Evolutionary conservation across 2,888 invertebrate genomes (phyloP).

Genomic region (Pandemis cinnamomeana): DNA sequence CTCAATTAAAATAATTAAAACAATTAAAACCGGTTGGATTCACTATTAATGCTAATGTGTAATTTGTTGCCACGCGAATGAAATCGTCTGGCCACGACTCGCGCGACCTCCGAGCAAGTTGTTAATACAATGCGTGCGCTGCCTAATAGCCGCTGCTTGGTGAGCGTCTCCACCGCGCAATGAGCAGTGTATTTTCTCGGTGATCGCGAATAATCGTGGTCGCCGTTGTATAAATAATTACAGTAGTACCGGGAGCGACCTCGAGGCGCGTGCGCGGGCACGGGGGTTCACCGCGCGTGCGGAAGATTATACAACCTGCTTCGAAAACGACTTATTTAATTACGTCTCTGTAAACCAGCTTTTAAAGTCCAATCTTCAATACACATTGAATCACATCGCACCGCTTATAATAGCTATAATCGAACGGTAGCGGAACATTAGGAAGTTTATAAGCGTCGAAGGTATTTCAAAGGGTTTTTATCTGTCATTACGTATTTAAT

Average conservation of each 20-base stretch:
- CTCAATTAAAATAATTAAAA: conserved; percentile 18
- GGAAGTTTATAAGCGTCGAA: conserved; percentile 7
- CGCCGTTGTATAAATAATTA: neutral
- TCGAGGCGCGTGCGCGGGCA: conserved; percentile 8
- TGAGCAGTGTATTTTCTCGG: neutral
- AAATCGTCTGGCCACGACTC: neutral
- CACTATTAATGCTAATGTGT: conserved; percentile 7
- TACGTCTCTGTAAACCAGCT: neutral
- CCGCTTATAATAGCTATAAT: neutral
- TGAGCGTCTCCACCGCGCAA: neutral
- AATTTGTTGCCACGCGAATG: neutral
- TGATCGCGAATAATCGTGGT: neutral
- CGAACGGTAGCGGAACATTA: conserved; percentile 2
- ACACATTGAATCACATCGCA: neutral
- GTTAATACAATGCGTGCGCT: neutral
- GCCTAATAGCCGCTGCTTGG: neutral
- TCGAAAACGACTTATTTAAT: neutral
- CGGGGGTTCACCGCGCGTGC: conserved; percentile 15
- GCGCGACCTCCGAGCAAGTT: neutral
- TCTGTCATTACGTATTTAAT: neutral
- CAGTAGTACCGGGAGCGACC: neutral
- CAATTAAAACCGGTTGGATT: conserved; percentile 11
- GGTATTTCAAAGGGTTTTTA: conserved; percentile 21
- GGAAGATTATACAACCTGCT: neutral
- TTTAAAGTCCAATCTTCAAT: neutral